Evolutionary conservation across 2,888 invertebrate species (phyloP), one percentile per base, ranked within the genome.

Genomic region (Volucella inflata): DNA sequence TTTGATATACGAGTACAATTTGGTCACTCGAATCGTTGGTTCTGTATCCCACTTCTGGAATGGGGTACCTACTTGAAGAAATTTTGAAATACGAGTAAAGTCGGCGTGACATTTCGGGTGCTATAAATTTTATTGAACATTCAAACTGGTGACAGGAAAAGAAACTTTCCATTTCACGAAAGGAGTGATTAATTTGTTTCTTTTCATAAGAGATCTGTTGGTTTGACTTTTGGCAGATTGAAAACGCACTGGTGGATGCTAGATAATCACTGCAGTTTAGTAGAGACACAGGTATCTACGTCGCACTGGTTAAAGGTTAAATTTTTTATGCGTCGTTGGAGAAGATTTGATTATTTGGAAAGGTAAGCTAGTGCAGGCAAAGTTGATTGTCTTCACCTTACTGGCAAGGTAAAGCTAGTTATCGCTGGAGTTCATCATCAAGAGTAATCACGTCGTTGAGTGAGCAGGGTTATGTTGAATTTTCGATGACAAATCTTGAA

Each of bases 391-490:
- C 48, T 64, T 64, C 64, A 64, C 64, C 64, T 64, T 6, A 30
- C 16, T 36, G 48, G 50, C 64, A 64, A 64, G 64, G 64, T 64
- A 64, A 64, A 64, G 50, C 64, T 64, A 38, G 64, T 64, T 36
- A 50, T 38, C 64, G 38, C 50, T 30, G 30, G 30, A 30, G 6
- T 30, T 16, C 64, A 48, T 48, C 64, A 64, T 64, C 48, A 50
- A 36, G 50, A 36, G 48, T 64, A 11, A 64, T 64, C 50, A 64
- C 50, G 16, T 50, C 36, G 50, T 12, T 17, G 30, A 60, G 30
- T 30, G 30, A 30, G 6, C 30, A 30, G 30, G 30, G 30, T 30
- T 30, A 30, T 6, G 30, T 30, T 4, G 6, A 30, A 30, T 30
- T 30, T 30, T 30, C 30, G 30, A 2, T 30, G 30, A 30, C 30